A percentile compares a stretch with the other conserved stretches of the same genome.
Evolutionary conservation across 1,140 invertebrate genomes (phyloP).

Genomic region (Whitmania pigra): DNA sequence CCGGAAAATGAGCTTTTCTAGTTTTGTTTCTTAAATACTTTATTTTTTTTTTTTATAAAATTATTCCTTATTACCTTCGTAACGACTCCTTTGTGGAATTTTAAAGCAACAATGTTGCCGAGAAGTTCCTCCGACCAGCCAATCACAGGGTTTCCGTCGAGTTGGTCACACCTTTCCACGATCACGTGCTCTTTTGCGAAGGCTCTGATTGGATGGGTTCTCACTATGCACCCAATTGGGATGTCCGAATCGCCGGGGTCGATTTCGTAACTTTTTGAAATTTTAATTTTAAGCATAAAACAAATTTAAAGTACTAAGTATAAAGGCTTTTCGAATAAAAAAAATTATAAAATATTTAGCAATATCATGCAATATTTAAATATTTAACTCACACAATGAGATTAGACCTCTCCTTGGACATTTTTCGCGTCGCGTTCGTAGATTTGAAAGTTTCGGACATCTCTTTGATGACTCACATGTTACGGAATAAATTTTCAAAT

Average conservation of each 20-base stretch:
- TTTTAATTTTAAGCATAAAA: background rate
- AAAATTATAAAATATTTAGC: too few species aligned
- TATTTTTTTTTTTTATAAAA: constrained; percentile 7
- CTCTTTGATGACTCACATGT: too few species aligned
- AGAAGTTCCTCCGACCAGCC: constrained; percentile 11
- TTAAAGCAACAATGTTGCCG: constrained; percentile 3
- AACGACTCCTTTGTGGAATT: background rate
- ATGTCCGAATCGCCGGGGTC: constrained; percentile 14
- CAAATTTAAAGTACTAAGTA: background rate
- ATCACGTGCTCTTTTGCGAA: background rate
- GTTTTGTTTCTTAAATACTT: background rate
- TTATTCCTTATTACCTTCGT: constrained; percentile 1
- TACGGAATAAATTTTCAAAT: too few species aligned
- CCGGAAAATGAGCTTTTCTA: background rate
- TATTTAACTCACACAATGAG: too few species aligned
- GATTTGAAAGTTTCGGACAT: too few species aligned
- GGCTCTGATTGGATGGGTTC: constrained; percentile 1
- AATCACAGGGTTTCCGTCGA: background rate
- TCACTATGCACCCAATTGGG: constrained; percentile 6
- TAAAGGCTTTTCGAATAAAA: too few species aligned
- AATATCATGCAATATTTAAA: too few species aligned
- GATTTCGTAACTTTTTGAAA: constrained; percentile 8
- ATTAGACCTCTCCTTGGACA: too few species aligned
- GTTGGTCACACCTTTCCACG: constrained; percentile 16
- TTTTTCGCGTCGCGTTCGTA: too few species aligned